phyloP scores from a whole-genome alignment of 2,888 invertebrate species.

The Margaritifera margaritifera region DNA sequence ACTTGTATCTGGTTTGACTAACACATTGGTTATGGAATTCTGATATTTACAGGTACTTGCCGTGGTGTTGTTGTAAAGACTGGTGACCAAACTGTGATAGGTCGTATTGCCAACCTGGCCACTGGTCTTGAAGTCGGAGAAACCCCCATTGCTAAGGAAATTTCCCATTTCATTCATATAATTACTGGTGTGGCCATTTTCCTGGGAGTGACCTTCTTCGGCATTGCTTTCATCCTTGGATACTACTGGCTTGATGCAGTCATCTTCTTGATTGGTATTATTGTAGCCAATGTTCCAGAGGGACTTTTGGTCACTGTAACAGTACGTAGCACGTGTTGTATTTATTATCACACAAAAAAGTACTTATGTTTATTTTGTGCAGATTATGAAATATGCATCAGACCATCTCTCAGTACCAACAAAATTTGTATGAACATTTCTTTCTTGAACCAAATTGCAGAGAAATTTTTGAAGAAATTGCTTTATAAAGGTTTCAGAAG shows the following conservation, averaged over 20 bases:
- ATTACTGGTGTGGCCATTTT: conserved; percentile 91
- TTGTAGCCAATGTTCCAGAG: conserved; percentile 99
- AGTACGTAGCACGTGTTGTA: conserved; percentile 74
- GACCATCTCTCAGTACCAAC: too few relatives aligned
- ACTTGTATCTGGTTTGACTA: too few relatives aligned
- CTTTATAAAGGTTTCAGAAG: too few relatives aligned
- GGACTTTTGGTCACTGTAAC: conserved; percentile 98
- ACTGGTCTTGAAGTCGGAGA: conserved; percentile 77
- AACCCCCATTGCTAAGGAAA: conserved; percentile 99
- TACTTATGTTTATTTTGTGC: too few relatives aligned
- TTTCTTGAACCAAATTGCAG: too few relatives aligned
- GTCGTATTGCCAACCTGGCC: conserved; percentile 73
- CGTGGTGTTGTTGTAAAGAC: conserved; percentile 71
- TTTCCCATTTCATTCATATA: conserved; percentile 98
- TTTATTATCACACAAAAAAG: neutral
- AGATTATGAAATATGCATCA: too few relatives aligned
- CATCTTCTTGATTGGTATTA: conserved; percentile 97
- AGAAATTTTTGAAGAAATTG: too few relatives aligned
- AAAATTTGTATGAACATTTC: too few relatives aligned
- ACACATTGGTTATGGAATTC: neutral
- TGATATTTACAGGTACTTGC: conserved; percentile 62
- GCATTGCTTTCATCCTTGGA: conserved; percentile 96
- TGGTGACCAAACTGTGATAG: conserved; percentile 74
- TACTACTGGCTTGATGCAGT: conserved; percentile 99
- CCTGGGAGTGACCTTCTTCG: conserved; percentile 93